These are phyloP conservation scores for Caprella mutica DNA, from an alignment of 2,888 invertebrate genomes.

Conservation along the genomic window DNA sequence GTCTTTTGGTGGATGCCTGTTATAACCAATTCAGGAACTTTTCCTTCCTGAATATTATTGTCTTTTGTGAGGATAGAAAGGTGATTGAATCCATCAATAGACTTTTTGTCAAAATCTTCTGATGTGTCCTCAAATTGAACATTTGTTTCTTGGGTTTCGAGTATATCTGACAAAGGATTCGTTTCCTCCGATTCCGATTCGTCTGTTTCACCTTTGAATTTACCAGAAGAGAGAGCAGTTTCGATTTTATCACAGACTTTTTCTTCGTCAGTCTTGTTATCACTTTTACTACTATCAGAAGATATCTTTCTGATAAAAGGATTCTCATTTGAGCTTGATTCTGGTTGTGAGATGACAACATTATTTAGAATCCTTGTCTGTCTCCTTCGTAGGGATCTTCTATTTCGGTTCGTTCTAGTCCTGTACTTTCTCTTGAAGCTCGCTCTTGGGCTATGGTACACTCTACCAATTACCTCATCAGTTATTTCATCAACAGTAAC, in stretches of 20 bases:
- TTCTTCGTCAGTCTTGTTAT: conserved; percentile 33
- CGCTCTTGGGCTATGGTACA: conserved; percentile 16
- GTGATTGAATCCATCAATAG: neutral
- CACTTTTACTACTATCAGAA: conserved; percentile 10
- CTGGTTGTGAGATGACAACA: too few species aligned
- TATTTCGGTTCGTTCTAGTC: conserved; percentile 10
- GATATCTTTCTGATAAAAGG: too few species aligned
- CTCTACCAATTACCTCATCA: neutral
- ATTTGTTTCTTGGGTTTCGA: neutral
- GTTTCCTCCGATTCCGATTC: conserved; percentile 26
- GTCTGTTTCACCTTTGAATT: conserved; percentile 33
- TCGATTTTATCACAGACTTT: conserved; percentile 32
- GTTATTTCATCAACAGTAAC: conserved; percentile 16
- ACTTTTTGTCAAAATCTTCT: neutral
- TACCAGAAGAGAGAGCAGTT: conserved; percentile 31
- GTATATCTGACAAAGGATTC: neutral
- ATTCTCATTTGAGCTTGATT: too few species aligned
- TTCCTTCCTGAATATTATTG: neutral
- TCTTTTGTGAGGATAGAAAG: neutral
- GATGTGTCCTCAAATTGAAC: neutral
- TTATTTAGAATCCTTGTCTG: too few species aligned
- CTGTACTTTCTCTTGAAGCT: conserved; percentile 23
- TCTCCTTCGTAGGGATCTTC: neutral
- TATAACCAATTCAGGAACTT: neutral
- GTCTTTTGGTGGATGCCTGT: conserved; percentile 17